Evolutionary conservation across 2,797 vertebrate species (phyloP).

Genomic region (Synaphobranchus kaupii): DNA sequence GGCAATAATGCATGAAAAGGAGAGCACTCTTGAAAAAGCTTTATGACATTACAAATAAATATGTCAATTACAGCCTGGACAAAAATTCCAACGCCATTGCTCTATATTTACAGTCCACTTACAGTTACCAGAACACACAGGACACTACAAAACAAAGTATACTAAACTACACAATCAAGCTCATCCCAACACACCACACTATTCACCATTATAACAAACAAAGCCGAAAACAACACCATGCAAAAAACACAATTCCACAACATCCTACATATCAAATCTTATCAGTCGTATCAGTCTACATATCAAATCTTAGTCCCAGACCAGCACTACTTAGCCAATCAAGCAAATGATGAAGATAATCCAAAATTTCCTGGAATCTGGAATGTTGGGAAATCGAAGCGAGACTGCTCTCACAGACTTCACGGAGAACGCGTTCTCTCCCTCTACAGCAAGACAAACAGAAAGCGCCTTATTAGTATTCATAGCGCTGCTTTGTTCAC

Average conservation of each 20-base stretch:
- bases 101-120: neutral
- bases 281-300: neutral
- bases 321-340: neutral
- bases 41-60: neutral
- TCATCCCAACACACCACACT: neutral
- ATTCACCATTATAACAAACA: neutral
- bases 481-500: slow-evolving; percentile 87
- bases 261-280: neutral
- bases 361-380: neutral
- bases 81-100: neutral
- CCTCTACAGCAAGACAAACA: slow-evolving; percentile 40
- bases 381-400: neutral
- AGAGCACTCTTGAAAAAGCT: neutral
- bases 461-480: slow-evolving; percentile 86
- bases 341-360: neutral
- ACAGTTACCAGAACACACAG: neutral
- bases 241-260: neutral
- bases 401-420: neutral
- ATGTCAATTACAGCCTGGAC: neutral
- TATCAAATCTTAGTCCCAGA: neutral
- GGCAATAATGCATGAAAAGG: neutral
- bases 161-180: neutral
- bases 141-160: neutral
- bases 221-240: neutral
- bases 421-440: neutral